phyloP scores from a whole-genome alignment of 2,113 vertebrate species.

The Melanerpes formicivorus region DNA sequence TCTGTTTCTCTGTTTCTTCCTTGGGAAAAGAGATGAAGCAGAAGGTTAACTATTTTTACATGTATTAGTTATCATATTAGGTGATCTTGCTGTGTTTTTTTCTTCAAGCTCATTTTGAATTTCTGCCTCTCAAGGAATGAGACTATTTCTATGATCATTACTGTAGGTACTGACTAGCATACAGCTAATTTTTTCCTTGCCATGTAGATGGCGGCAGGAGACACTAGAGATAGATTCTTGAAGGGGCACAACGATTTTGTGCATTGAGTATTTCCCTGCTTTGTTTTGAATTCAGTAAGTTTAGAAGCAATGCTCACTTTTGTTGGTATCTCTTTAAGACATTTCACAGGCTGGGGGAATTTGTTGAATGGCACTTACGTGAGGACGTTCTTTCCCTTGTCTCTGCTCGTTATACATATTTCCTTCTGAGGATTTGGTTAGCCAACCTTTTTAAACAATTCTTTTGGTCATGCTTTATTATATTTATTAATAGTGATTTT shows the following conservation, averaged over 20 bases:
- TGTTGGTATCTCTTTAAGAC: background rate
- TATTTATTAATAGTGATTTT: background rate
- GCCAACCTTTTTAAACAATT: background rate
- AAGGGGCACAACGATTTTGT: background rate
- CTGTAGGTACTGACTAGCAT: background rate
- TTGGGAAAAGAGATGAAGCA: background rate
- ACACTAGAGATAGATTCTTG: background rate
- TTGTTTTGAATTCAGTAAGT: background rate
- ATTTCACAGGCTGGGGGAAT: background rate
- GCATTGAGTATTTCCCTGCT: background rate
- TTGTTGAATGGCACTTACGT: background rate
- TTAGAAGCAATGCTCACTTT: rapidly evolving
- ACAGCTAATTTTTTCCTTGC: background rate
- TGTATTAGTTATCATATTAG: background rate
- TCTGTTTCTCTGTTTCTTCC: background rate
- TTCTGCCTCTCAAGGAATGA: background rate
- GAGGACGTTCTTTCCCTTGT: background rate
- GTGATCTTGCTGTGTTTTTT: background rate
- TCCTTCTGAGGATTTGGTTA: background rate
- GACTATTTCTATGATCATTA: background rate
- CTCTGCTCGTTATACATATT: background rate
- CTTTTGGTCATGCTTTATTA: background rate
- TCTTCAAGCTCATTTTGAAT: background rate
- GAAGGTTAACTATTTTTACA: constrained; percentile 23
- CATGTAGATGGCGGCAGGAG: background rate